phyloP scores from a whole-genome alignment of 2,797 vertebrate genomes.

The Psittacula echo region DNA sequence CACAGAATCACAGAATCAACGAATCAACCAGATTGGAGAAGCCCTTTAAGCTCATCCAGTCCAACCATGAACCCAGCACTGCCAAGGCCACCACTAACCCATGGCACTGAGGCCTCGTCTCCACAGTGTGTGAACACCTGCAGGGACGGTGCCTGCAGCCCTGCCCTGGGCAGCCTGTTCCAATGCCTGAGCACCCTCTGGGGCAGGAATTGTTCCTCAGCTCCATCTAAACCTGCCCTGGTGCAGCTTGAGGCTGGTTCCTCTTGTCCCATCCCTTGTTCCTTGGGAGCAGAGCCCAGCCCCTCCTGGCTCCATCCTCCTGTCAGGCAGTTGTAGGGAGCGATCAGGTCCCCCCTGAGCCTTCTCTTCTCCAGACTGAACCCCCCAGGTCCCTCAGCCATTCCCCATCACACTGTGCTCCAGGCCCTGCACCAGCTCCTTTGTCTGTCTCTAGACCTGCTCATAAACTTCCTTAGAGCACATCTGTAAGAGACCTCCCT shows the following conservation, averaged over 20 bases:
- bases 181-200: too few species aligned
- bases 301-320: too few species aligned
- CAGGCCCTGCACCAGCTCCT: not conserved
- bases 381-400: accelerated
- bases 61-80: not conserved
- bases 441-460: not conserved
- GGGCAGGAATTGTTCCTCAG: too few species aligned
- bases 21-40: not conserved
- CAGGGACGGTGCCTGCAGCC: too few species aligned
- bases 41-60: not conserved
- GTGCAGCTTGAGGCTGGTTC: too few species aligned
- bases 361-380: not conserved
- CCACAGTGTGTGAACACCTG: too few species aligned
- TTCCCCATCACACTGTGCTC: not conserved
- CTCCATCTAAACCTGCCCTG: too few species aligned
- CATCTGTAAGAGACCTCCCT: not conserved
- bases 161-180: too few species aligned
- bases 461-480: not conserved
- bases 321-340: too few species aligned
- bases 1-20: not conserved
- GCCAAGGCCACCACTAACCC: not conserved
- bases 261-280: too few species aligned
- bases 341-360: too few species aligned
- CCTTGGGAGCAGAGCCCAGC: too few species aligned
- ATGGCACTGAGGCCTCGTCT: not conserved